Conservation (phyloP, 2,113 vertebrate species). For the Prionailurus bengalensis region DNA sequence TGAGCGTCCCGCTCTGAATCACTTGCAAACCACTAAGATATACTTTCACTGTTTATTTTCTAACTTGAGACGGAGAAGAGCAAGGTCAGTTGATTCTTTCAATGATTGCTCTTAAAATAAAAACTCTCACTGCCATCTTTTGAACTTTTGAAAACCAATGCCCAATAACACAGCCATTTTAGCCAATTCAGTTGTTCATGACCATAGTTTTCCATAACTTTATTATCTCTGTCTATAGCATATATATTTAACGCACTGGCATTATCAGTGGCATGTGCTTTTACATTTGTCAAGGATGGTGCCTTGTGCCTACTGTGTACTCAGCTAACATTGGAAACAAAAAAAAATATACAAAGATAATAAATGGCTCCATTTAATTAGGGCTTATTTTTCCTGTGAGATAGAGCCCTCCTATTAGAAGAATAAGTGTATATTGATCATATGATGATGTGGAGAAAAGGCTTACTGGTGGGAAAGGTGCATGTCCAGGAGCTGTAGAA, state of each 20-base stretch:
- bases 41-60: constrained; percentile 75
- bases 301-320: not conserved
- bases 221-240: not conserved
- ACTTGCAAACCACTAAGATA: constrained; percentile 82
- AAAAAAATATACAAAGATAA: not conserved
- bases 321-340: not conserved
- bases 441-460: not conserved
- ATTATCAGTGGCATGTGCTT: not conserved
- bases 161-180: constrained; percentile 10
- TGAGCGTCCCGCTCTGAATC: constrained; percentile 68
- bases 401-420: not conserved
- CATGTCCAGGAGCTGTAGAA: not conserved
- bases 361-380: not conserved
- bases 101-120: constrained; percentile 73
- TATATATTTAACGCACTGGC: not conserved
- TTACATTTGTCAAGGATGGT: not conserved
- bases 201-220: not conserved
- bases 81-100: constrained; percentile 80
- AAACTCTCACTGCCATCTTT: constrained; percentile 46
- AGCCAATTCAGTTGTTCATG: not conserved
- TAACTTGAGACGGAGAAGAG: constrained; percentile 62
- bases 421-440: not conserved
- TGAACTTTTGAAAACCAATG: constrained; percentile 52
- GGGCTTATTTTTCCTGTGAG: not conserved
- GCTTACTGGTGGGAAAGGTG: not conserved